Evolutionary conservation across 2,888 invertebrate genomes (phyloP).

Genomic region (Cataglyphis altisquamis): DNA sequence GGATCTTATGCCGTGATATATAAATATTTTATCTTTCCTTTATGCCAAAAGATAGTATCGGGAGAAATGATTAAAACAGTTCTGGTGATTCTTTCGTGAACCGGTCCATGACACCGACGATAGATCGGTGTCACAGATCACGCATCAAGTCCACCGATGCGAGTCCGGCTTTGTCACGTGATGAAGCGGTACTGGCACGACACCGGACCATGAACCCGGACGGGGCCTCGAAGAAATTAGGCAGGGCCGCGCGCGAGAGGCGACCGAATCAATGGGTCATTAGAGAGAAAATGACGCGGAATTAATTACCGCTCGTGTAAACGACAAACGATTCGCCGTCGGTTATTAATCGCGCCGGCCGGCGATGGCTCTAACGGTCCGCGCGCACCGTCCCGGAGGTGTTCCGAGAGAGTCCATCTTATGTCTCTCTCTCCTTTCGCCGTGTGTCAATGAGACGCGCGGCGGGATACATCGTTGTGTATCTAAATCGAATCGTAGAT

Average conservation of each 20-base stretch:
- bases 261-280: conserved; percentile 63
- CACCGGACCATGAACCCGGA: conserved; percentile 48
- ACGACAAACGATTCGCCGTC: conserved; percentile 64
- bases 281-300: conserved; percentile 64
- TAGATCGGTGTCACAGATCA: conserved; percentile 59
- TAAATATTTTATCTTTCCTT: neutral
- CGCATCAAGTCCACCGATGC: conserved; percentile 29
- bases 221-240: conserved; percentile 56
- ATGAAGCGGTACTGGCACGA: conserved; percentile 54
- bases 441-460: conserved; percentile 69
- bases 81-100: neutral
- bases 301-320: conserved; percentile 70
- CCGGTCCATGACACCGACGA: conserved; percentile 21
- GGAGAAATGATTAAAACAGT: neutral
- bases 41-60: neutral
- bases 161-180: conserved; percentile 48
- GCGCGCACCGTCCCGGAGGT: conserved; percentile 9
- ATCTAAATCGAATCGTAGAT: conserved; percentile 70
- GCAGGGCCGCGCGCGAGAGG: conserved; percentile 40
- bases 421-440: conserved; percentile 46
- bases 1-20: neutral
- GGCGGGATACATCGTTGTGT: conserved; percentile 63
- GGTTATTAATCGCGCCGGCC: conserved; percentile 69
- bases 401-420: conserved; percentile 51
- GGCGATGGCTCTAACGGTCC: conserved; percentile 66